A percentile compares a stretch with the other conserved stretches of the same genome.
Evolutionary conservation across 2,113 vertebrate species (phyloP).

Genomic region (Centropristis striata): DNA sequence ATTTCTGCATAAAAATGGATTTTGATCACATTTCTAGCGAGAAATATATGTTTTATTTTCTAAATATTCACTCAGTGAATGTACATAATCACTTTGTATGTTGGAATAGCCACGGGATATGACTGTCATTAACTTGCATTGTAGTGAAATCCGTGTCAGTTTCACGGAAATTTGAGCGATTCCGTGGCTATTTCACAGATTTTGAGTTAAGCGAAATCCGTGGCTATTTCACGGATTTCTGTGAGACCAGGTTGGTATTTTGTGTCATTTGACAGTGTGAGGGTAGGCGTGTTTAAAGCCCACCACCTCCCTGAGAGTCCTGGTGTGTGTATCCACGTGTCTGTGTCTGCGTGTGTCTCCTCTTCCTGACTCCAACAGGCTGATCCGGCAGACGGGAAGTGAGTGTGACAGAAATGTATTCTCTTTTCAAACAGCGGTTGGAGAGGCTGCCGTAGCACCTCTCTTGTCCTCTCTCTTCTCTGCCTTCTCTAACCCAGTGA

Average conservation of each 20-base stretch:
- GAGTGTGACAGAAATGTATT: conserved; percentile 84
- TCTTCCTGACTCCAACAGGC: conserved; percentile 22
- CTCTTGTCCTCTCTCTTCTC: conserved; percentile 46
- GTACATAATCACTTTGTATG: too few species aligned
- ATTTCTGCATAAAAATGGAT: too few species aligned
- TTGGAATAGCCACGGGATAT: too few species aligned
- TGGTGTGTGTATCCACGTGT: conserved; percentile 18
- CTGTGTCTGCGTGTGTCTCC: conserved; percentile 28
- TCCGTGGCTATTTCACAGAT: too few species aligned
- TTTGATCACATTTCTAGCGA: too few species aligned
- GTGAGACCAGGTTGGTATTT: background rate
- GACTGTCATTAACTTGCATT: too few species aligned
- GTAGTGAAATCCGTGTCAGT: too few species aligned
- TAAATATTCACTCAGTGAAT: too few species aligned
- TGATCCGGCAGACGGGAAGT: conserved; percentile 68
- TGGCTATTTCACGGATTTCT: too few species aligned
- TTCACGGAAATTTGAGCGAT: too few species aligned
- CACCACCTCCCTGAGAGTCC: conserved; percentile 6
- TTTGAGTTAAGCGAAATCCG: too few species aligned
- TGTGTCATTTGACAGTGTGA: conserved; percentile 16
- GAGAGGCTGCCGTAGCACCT: conserved; percentile 55
- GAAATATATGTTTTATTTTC: too few species aligned
- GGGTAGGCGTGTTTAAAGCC: background rate
- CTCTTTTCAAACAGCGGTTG: conserved; percentile 76
- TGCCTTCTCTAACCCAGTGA: conserved; percentile 65